These are phyloP conservation scores for Phoebastria nigripes DNA, from an alignment of 2,797 vertebrate genomes.

Conservation along the genomic window DNA sequence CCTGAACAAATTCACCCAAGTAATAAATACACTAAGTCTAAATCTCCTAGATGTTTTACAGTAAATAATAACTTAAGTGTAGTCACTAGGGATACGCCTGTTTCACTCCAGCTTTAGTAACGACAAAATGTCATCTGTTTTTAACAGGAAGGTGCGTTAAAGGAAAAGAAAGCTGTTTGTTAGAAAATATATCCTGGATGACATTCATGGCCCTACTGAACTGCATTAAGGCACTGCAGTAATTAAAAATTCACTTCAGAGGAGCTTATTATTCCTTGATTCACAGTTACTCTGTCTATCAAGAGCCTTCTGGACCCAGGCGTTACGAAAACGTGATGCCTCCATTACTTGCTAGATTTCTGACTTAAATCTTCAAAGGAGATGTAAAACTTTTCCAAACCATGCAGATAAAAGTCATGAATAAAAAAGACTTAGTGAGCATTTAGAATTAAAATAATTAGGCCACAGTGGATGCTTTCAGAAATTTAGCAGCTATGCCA, in stretches of 20 bases:
- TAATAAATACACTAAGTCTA: not conserved
- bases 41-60: not conserved
- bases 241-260: conserved; percentile 74
- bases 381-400: conserved; percentile 51
- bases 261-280: conserved; percentile 66
- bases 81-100: not conserved
- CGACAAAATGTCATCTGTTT: not conserved
- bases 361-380: conserved; percentile 61
- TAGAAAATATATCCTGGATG: conserved; percentile 36
- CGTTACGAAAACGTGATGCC: conserved; percentile 65
- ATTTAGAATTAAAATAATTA: conserved; percentile 73
- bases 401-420: conserved; percentile 55
- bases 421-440: conserved; percentile 61
- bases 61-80: not conserved
- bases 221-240: conserved; percentile 44
- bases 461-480: conserved; percentile 48
- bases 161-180: not conserved
- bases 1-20: not conserved
- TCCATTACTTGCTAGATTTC: conserved; percentile 64
- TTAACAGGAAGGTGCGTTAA: conserved; percentile 14
- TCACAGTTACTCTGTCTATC: conserved; percentile 65
- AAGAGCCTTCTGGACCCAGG: conserved; percentile 48
- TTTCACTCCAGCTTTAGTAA: not conserved
- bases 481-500: conserved; percentile 47
- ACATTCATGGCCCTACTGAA: conserved; percentile 58